Conservation (phyloP, 2,888 invertebrate species). For the Erebia aethiops region DNA sequence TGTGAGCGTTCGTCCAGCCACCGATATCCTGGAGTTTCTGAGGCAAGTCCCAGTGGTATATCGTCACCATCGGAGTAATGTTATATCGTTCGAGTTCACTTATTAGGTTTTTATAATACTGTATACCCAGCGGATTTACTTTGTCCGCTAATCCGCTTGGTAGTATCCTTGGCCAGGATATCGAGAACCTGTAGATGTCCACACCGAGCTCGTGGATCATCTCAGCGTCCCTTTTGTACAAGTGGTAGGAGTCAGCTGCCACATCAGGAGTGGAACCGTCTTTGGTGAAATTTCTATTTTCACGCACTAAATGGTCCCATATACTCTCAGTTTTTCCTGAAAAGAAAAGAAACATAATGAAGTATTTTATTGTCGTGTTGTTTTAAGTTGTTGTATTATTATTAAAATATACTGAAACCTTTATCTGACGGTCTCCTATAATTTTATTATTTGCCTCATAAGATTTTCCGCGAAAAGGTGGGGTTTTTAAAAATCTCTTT, state of each 20-base stretch:
- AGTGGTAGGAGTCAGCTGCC: conserved; percentile 87
- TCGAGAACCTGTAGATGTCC: conserved; percentile 87
- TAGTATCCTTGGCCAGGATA: conserved; percentile 90
- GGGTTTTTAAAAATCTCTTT: too few species aligned
- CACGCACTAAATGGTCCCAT: conserved; percentile 83
- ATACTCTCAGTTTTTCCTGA: conserved; percentile 86
- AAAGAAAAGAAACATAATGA: conserved; percentile 38
- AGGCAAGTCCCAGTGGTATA: conserved; percentile 89
- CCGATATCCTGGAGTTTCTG: conserved; percentile 85
- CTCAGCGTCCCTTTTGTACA: conserved; percentile 85
- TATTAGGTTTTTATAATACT: conserved; percentile 90
- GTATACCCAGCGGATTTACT: conserved; percentile 87
- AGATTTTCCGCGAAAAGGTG: too few species aligned
- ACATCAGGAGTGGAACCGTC: conserved; percentile 85
- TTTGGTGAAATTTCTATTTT: conserved; percentile 75
- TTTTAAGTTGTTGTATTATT: too few species aligned
- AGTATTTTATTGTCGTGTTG: too few species aligned
- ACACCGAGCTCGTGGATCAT: conserved; percentile 85
- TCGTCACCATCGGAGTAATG: conserved; percentile 87
- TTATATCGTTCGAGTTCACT: conserved; percentile 86
- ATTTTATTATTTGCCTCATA: too few species aligned
- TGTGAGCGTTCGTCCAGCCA: conserved; percentile 86
- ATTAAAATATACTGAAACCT: too few species aligned
- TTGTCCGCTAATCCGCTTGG: conserved; percentile 86
- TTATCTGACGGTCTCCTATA: too few species aligned